A percentile compares a stretch with the other conserved stretches of the same genome.
Conservation (phyloP, 1,140 invertebrate species). For the Sinella curviseta region DNA sequence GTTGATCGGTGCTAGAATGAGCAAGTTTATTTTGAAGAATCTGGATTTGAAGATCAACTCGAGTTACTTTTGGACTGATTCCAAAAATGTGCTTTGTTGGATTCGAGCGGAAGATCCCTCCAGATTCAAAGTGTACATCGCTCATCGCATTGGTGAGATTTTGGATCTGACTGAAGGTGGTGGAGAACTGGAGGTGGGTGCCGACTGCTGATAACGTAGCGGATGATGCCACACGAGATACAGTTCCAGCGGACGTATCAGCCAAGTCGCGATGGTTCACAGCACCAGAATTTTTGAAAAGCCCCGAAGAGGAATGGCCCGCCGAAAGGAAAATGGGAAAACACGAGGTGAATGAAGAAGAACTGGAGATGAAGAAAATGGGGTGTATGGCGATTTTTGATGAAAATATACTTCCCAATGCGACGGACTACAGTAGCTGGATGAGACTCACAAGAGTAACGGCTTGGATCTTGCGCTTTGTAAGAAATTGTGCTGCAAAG, state of each 20-base stretch:
- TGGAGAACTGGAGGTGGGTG: slow-evolving; percentile 46
- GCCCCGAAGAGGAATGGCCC: neutral
- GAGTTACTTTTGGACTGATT: slow-evolving; percentile 43
- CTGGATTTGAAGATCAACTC: slow-evolving; percentile 14
- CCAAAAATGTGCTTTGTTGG: slow-evolving; percentile 23
- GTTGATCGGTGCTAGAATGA: slow-evolving; percentile 46
- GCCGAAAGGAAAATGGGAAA: neutral
- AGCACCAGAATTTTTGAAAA: slow-evolving; percentile 32
- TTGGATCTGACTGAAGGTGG: slow-evolving; percentile 27
- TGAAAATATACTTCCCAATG: neutral
- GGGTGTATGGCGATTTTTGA: neutral
- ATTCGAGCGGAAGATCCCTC: slow-evolving; percentile 17
- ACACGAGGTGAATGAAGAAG: neutral
- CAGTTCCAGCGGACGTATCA: neutral
- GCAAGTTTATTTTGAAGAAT: neutral
- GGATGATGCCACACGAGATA: slow-evolving; percentile 32
- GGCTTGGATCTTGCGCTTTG: neutral
- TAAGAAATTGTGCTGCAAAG: neutral
- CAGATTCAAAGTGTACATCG: slow-evolving; percentile 40
- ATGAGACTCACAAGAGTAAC: neutral
- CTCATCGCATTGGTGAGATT: slow-evolving; percentile 48
- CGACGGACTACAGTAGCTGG: neutral
- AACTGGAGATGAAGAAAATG: neutral
- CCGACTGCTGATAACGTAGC: slow-evolving; percentile 44
- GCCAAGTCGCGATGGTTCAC: slow-evolving; percentile 32